Base-by-base conservation (phyloP, 2,888 invertebrate species). In the Agonopterix subpropinquella region DNA sequence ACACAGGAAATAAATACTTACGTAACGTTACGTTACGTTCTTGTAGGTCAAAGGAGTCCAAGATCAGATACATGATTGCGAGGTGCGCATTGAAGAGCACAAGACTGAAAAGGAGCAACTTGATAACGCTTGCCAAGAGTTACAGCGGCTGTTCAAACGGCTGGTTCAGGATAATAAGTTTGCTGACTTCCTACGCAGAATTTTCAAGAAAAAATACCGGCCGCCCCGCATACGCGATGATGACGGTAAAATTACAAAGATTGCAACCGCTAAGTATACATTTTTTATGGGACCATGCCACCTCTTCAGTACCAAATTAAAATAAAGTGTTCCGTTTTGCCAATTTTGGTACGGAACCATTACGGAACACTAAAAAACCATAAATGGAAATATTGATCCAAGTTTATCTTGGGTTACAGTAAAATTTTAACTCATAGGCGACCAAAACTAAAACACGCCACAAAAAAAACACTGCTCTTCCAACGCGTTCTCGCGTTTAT, bases 151-250 rank as follows among this genome's bases (percentile, higher is more conserved):
- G 47, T 95, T 93, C 65, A 84, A 90, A 48, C 83, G 76, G 35
- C 80, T 90, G 7, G 89, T 92, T 0, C 90, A 88, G 42, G 93
- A 94, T 48, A 93, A 94, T 66, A 95, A 94, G 70, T 96, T 94
- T 71, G 91, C 90, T 5, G 92, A 94, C 61, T 96, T 96, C 67
- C 76, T 97, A 42, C 90, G 91, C 13, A 92, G 93, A 64, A 95
- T 97, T 49, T 97, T 94, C 66, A 94, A 93, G 67, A 97, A 95
- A 70, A 95, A 94, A 65, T 95, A 93, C 64, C 93, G 93, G 54
- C 91, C 92, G 5, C 92, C 92, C 0, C 93, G 93, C 64, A 80
- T 83, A 1, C 80, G 67, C 45, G 88, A 80, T 45, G 90, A 89
- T 4, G 87, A 87, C 55, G 87, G 86, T 87, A 64, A 28, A 11